Base-by-base conservation (phyloP, 2,888 invertebrate genomes). In the Volucella inflata region DNA sequence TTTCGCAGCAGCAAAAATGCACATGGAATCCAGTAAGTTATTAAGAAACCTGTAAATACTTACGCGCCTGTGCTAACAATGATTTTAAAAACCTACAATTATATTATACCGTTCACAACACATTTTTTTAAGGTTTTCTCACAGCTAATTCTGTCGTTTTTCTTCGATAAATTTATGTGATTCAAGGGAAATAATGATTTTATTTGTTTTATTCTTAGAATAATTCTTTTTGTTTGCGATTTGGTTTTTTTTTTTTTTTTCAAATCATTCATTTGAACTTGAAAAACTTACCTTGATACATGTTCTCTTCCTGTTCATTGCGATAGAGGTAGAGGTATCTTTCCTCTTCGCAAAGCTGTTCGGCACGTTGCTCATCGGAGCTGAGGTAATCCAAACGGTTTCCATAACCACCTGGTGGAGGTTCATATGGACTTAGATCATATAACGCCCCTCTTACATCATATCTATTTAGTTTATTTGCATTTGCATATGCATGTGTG, bases 271-370 rank as follows among this genome's bases (percentile, higher is more conserved):
- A 80, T 65, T 85, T 81, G 85, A 81, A 85, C 85, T 84, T 76
- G 76, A 62, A 87, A 78, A 62, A 87, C 89, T 91, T 92, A 97
- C 98, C 98, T 95, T 98, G 97, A 92, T 97, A 97, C 93, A 97
- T 94, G 87, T 95, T 95, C 90, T 97, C 97, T 90, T 98, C 97
- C 91, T 96, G 96, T 89, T 98, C 96, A 92, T 98, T 97, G 78
- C 95, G 96, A 90, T 96, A 95, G 60, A 99, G 94, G 17, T 90
- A 98, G 82, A 96, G 93, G 93, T 98, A 99, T 59, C 99, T 94
- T 93, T 99, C 99, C 91, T 98, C 97, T 91, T 99, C 98, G 92
- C 98, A 98, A 72, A 97, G 93, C 90, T 96, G 95, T 92, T 99
- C 99, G 87, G 98, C 95, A 83, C 95, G 95, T 88, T 94, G 93